A percentile compares a stretch with the other conserved stretches of the same genome.
phyloP scores from a whole-genome alignment of 1,140 invertebrate genomes.

The Hylyphantes graminicola region DNA sequence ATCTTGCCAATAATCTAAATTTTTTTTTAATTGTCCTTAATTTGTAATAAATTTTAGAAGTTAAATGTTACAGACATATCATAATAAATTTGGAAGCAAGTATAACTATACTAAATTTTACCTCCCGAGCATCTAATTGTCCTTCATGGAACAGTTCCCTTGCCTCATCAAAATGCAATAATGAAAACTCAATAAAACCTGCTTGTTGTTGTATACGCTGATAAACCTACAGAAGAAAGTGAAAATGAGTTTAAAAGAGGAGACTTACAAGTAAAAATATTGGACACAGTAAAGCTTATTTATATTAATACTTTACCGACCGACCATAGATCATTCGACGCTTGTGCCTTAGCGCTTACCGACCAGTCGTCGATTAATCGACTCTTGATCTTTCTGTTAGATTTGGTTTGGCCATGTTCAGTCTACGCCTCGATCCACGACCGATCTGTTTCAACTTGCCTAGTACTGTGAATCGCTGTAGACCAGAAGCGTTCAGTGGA shows the following conservation, averaged over 20 bases:
- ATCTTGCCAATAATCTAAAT: background rate
- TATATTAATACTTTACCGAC: too few species aligned
- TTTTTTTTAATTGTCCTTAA: background rate
- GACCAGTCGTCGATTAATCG: too few species aligned
- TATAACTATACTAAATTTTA: conserved; percentile 59
- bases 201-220: conserved; percentile 69
- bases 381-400: too few species aligned
- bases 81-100: background rate
- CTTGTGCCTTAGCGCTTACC: too few species aligned
- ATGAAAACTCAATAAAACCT: conserved; percentile 71
- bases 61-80: background rate
- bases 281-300: too few species aligned
- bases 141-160: conserved; percentile 68
- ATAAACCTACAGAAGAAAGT: conserved; percentile 62
- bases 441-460: too few species aligned
- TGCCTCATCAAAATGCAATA: conserved; percentile 70
- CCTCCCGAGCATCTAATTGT: conserved; percentile 70
- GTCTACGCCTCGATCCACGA: too few species aligned
- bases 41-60: background rate
- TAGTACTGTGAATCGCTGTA: too few species aligned
- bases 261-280: too few species aligned
- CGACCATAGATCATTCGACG: too few species aligned
- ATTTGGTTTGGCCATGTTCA: too few species aligned
- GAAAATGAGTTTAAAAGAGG: conserved; percentile 4
- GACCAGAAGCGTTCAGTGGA: too few species aligned